Percentiles rank a stretch among this genome's conserved stretches.
Evolutionary conservation across 2,888 invertebrate genomes (phyloP).

Genomic region (Stegophylla sp.): DNA sequence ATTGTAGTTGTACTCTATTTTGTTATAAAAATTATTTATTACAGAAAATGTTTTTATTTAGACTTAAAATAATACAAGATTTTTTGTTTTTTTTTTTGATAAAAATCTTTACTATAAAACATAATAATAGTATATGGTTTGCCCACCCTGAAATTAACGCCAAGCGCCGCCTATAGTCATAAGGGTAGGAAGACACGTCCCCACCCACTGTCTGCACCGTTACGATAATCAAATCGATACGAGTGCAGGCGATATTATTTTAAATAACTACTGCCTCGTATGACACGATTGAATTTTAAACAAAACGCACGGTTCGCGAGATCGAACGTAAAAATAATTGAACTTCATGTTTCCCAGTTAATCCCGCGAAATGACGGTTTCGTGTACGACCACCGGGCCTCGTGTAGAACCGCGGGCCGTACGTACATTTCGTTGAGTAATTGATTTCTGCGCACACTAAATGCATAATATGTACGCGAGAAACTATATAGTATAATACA

Average conservation of each 20-base stretch:
- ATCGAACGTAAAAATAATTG: background rate
- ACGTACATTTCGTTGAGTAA: too few species aligned
- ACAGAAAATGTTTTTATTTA: too few species aligned
- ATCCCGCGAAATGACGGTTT: background rate
- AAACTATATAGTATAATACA: too few species aligned
- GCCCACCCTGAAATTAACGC: too few species aligned
- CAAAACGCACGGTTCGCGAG: background rate
- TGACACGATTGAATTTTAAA: background rate
- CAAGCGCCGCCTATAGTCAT: background rate
- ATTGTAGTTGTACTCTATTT: too few species aligned
- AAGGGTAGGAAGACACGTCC: too few species aligned
- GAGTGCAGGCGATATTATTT: too few species aligned
- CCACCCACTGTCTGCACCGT: background rate
- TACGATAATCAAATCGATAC: background rate
- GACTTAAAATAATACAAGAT: too few species aligned
- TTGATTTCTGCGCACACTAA: background rate
- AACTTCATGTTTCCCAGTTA: background rate
- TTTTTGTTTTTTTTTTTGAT: too few species aligned
- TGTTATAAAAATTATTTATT: too few species aligned
- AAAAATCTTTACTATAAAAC: too few species aligned
- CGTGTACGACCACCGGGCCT: too few species aligned
- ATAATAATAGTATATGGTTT: background rate
- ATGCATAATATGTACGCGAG: background rate
- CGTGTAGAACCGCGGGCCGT: background rate
- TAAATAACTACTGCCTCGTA: background rate